Evolutionary conservation across 2,888 invertebrate species (phyloP).

Genomic region (Enchytraeus crypticus): DNA sequence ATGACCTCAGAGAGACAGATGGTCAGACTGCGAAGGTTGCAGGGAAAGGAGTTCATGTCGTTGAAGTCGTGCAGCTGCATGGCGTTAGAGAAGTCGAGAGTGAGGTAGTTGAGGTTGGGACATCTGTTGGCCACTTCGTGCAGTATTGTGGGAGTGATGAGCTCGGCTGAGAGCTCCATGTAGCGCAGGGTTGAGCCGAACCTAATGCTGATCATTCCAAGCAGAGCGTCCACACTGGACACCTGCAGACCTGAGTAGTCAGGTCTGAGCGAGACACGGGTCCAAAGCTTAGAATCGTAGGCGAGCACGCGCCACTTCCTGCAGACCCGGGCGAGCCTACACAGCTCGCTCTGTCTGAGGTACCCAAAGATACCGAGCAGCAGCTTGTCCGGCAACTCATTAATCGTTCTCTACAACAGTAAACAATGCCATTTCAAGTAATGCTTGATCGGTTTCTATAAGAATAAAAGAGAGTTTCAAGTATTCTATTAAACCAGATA

Average conservation of each 20-base stretch:
- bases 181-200: constrained; percentile 41
- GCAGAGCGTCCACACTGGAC: constrained; percentile 70
- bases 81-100: constrained; percentile 85
- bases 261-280: constrained; percentile 85
- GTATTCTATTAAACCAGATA: no score
- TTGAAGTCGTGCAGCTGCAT: constrained; percentile 87
- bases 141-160: constrained; percentile 89
- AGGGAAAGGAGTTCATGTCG: constrained; percentile 95
- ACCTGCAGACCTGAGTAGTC: constrained; percentile 84
- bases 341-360: constrained; percentile 83
- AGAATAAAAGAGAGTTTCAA: no score
- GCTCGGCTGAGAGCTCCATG: constrained; percentile 71
- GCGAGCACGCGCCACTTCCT: constrained; percentile 91
- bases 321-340: constrained; percentile 83
- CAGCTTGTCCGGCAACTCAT: constrained; percentile 81
- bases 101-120: constrained; percentile 56
- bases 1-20: constrained; percentile 97
- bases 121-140: constrained; percentile 77
- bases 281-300: constrained; percentile 90
- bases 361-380: constrained; percentile 87
- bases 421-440: no score
- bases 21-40: constrained; percentile 85
- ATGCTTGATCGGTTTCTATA: no score
- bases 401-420: constrained; percentile 25
- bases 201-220: constrained; percentile 67